Evolutionary conservation across 2,797 vertebrate genomes (phyloP).

Genomic region (Emydoidea blandingii): DNA sequence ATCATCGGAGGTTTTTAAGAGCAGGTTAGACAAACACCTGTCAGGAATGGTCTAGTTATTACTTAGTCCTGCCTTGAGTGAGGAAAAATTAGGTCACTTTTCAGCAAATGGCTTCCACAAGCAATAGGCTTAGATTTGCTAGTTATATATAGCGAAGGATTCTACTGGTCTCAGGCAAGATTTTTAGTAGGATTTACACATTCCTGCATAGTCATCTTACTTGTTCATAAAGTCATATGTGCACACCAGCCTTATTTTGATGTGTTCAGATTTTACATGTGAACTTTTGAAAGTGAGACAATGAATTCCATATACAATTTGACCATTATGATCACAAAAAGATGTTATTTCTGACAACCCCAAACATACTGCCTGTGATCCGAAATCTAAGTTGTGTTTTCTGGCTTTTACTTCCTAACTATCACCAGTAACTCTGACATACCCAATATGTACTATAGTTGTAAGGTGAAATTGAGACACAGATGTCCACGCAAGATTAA

Average conservation of each 20-base stretch:
- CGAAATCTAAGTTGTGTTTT: not conserved
- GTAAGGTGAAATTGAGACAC: not conserved
- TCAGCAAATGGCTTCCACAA: too few relatives aligned
- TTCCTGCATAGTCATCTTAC: too few relatives aligned
- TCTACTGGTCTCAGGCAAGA: too few relatives aligned
- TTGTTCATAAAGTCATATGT: not conserved
- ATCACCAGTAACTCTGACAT: not conserved
- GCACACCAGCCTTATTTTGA: not conserved
- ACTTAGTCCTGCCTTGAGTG: too few relatives aligned
- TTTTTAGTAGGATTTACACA: too few relatives aligned
- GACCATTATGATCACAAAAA: not conserved
- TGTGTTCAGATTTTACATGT: not conserved
- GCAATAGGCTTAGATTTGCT: too few relatives aligned
- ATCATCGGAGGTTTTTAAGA: too few relatives aligned
- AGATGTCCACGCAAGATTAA: not conserved
- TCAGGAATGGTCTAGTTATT: too few relatives aligned
- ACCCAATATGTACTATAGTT: not conserved
- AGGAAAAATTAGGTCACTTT: too few relatives aligned
- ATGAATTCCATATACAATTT: not conserved
- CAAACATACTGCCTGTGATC: not conserved
- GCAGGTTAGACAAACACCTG: too few relatives aligned
- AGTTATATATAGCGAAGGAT: too few relatives aligned
- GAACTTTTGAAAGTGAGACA: not conserved
- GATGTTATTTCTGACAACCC: not conserved
- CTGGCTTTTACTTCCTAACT: not conserved